Base-by-base conservation (phyloP, 2,888 invertebrate genomes). In the Drosophila subquinaria region DNA sequence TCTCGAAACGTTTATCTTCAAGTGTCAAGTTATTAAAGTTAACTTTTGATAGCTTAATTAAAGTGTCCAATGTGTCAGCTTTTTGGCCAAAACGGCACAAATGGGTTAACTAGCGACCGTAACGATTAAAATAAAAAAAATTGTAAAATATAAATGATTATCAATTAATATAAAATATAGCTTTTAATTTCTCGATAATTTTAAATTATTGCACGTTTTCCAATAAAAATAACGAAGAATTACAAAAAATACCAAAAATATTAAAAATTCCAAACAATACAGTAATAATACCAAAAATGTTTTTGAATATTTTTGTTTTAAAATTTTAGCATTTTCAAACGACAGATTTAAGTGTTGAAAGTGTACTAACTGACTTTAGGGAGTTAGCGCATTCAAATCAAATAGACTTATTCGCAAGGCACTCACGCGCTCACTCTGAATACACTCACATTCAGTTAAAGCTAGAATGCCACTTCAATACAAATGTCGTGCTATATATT, bases 401-500 rank as follows among this genome's bases (percentile, higher is more conserved):
- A 52, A 30, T 20, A 11, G 33, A 56, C 47, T 53, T 42, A 60
- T 50, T 63, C 43, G 47, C 15, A 17, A 51, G 15, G 30, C 17
- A 43, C 23, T 36, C 30, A 48, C 38, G 15, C n/a, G 17, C 36
- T 35, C 42, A 17, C 17, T 20, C 15, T 6, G 13, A 2, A 13
- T 23, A 15, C 20, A 53, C 43, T 38, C 60, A 23, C 38, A 48
- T 4, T 8, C 6, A 23, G 30, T 30, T 13, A n/a, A n/a, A 50
- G 51, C 15, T 27, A 47, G 36, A 27, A 40, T 47, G 63, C 50
- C 66, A 69, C 66, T 56, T 73, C 67, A 70, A 68, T 61, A 68
- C 64, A 75, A 79, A 79, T 69, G 75, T 73, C 63, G 75, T 75
- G 57, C 57, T 71, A 52, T 67, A 63, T 72, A 84, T 81, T 89